These are phyloP conservation scores for Drosophila kambysellisi DNA, from an alignment of 2,888 invertebrate species.

Conservation along the genomic window DNA sequence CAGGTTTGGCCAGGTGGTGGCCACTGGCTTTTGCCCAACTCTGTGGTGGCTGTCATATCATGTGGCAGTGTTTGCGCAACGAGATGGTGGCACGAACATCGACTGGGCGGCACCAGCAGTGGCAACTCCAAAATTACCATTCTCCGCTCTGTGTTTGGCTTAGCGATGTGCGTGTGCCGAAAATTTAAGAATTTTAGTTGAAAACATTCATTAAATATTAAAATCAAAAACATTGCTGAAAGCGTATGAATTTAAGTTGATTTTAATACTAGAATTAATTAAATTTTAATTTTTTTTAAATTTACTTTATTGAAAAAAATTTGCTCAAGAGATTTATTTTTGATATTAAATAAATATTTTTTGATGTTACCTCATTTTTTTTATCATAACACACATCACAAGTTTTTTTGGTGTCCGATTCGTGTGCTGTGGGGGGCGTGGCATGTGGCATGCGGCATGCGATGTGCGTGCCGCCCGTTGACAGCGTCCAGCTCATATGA, in stretches of 20 bases:
- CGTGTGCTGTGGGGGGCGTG: conserved; percentile 13
- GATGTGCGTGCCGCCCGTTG: conserved; percentile 32
- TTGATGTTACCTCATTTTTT: neutral
- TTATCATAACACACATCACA: conserved; percentile 22
- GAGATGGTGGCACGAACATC: conserved; percentile 61
- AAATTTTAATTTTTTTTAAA: no score
- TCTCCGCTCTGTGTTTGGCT: conserved; percentile 10
- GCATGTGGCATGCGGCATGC: conserved; percentile 43
- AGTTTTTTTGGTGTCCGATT: conserved; percentile 5
- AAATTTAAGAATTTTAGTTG: conserved; percentile 1
- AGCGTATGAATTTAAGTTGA: neutral
- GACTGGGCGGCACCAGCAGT: conserved; percentile 28
- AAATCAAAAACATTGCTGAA: neutral
- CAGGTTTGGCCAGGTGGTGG: conserved; percentile 34
- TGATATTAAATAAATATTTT: neutral
- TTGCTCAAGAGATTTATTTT: neutral
- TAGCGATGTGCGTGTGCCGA: conserved; percentile 32
- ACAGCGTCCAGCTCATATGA: conserved; percentile 18
- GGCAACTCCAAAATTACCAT: conserved; percentile 7
- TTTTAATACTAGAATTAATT: no score
- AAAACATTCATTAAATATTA: neutral
- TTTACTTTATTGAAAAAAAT: neutral
- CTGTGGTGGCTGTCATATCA: conserved; percentile 47
- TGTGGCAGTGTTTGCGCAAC: conserved; percentile 68
- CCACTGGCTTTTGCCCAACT: conserved; percentile 36